Evolutionary conservation across 2,113 vertebrate genomes (phyloP), one percentile per base, ranked within the genome.

Genomic region (Oryzias melastigma): DNA sequence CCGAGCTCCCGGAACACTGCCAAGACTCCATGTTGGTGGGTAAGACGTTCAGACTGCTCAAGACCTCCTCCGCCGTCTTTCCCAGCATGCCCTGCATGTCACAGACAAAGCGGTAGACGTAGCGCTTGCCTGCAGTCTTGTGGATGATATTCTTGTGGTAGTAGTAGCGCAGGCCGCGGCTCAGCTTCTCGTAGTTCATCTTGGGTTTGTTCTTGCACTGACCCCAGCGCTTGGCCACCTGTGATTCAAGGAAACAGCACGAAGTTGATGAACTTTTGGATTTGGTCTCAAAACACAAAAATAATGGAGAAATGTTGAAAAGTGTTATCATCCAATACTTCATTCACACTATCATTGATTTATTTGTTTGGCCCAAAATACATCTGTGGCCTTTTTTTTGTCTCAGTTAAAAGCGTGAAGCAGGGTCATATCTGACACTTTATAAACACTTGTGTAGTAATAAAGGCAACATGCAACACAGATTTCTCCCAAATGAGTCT

Each of bases 111-210:
- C 93, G 92, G 82, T 94, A 94, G 61, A 94, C 93, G 52, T 94
- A 94, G 43, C 93, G 93, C 42, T 94, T 94, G 14, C 93, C 93
- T 0, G 92, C 91, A 3, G 93, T 94, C 77, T 94, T 94, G 85
- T 94, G 93, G 79, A 94, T 94, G 78, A 94, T 94, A 88, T 94
- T 94, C 75, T 94, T 93, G 87, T 94, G 93, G 85, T 94, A 94
- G 71, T 94, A 94, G 81, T 94, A 94, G 13, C 93, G 90, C 52
- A 94, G 80, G n/a, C 93, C 93, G 0, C 93, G 93, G 69, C 93
- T 94, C 78, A 94, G 55, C 86, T 94, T 94, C 90, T 94, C 93
- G 1, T 94, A 94, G 87, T 94, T 94, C 93, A 94, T 94, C 77
- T 93, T 93, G 2, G 93, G 93, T 58, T 94, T 94, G 88, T 94